phyloP scores from a whole-genome alignment of 2,888 invertebrate genomes.

The Aspidiotus rigidus region DNA sequence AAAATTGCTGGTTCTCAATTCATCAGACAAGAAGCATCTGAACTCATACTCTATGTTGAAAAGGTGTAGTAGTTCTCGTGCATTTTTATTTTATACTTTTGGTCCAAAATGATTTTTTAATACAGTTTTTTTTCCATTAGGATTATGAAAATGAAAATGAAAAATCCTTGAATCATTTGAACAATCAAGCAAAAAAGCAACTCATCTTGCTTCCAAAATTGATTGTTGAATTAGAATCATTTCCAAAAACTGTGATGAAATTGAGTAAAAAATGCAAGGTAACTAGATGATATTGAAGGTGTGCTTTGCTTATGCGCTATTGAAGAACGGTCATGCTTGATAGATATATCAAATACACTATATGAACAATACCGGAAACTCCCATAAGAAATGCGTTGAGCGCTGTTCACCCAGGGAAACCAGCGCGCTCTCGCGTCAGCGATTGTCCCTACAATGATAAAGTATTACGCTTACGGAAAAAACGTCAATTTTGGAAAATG shows the following conservation, averaged over 20 bases:
- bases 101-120: neutral
- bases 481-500: no score
- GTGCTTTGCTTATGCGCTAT: no score
- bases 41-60: slow-evolving; percentile 40
- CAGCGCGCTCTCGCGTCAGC: no score
- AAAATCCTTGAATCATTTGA: slow-evolving; percentile 41
- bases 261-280: slow-evolving; percentile 40
- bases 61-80: slow-evolving; percentile 34
- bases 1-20: slow-evolving; percentile 40
- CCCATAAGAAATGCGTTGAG: no score
- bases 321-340: no score
- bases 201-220: slow-evolving; percentile 56
- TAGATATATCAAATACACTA: no score
- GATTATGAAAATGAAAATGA: slow-evolving; percentile 39
- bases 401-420: no score
- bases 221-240: slow-evolving; percentile 56
- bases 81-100: neutral
- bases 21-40: slow-evolving; percentile 38
- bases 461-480: no score
- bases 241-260: slow-evolving; percentile 41
- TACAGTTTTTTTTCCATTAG: slow-evolving; percentile 19
- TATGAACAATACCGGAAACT: no score
- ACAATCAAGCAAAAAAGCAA: slow-evolving; percentile 42
- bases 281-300: slow-evolving; percentile 4
- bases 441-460: no score